A percentile compares a stretch with the other conserved stretches of the same genome.
phyloP scores from a whole-genome alignment of 2,888 invertebrate genomes.

The Mechanitis mazaeus region DNA sequence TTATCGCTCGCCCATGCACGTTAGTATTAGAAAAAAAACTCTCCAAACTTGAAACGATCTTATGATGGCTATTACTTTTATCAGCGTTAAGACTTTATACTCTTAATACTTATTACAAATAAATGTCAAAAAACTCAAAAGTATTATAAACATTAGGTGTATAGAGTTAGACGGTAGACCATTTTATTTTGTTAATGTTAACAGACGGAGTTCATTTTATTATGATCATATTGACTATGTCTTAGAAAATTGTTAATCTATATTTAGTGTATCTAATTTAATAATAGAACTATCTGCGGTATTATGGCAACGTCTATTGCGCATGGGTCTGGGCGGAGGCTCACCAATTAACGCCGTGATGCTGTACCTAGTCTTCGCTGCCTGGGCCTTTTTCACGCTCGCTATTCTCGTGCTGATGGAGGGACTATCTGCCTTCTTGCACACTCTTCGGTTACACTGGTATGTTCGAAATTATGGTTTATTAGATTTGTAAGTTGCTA shows the following conservation, averaged over 20 bases:
- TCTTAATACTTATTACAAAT: too few species aligned
- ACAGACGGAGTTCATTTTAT: too few species aligned
- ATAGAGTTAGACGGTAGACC: too few species aligned
- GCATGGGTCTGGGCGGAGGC: constrained; percentile 61
- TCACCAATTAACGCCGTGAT: constrained; percentile 59
- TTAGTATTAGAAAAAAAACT: constrained; percentile 55
- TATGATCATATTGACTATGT: too few species aligned
- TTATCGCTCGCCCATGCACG: constrained; percentile 92
- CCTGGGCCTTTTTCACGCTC: constrained; percentile 88
- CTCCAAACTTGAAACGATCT: too few species aligned
- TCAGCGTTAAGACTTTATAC: too few species aligned
- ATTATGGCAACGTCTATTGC: constrained; percentile 83
- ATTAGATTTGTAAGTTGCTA: too few species aligned
- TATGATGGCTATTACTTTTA: too few species aligned
- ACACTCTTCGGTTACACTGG: constrained; percentile 93
- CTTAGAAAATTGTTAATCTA: too few species aligned
- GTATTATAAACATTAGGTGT: too few species aligned
- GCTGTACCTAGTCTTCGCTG: constrained; percentile 81
- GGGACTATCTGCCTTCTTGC: constrained; percentile 92
- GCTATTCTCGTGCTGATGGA: constrained; percentile 93
- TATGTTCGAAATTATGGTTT: constrained; percentile 42
- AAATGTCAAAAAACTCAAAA: too few species aligned
- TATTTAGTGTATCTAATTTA: constrained; percentile 2
- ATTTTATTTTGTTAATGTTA: too few species aligned
- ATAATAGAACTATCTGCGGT: constrained; percentile 87